phyloP scores from a whole-genome alignment of 2,888 invertebrate species.

The Dynastes maya region DNA sequence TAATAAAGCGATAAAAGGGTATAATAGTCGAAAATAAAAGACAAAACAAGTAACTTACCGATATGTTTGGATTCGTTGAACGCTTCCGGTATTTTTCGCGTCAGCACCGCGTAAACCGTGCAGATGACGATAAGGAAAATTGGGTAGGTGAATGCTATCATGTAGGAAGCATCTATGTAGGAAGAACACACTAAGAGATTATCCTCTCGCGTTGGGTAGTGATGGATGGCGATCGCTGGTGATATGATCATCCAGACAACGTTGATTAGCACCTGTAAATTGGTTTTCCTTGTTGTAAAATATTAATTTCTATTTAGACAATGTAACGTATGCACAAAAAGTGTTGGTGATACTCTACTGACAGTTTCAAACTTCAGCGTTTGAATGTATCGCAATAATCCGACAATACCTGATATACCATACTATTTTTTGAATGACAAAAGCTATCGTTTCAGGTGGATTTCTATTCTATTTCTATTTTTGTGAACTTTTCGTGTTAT shows the following conservation, averaged over 20 bases:
- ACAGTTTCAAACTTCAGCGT: no score
- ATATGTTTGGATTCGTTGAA: conserved; percentile 99
- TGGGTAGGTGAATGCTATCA: conserved; percentile 95
- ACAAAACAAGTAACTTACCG: conserved; percentile 73
- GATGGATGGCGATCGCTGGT: conserved; percentile 91
- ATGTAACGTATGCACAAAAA: no score
- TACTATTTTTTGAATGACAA: no score
- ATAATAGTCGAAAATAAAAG: not conserved
- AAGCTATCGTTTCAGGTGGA: no score
- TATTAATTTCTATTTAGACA: no score
- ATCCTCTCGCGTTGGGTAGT: conserved; percentile 93
- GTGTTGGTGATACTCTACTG: no score
- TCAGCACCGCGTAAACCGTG: conserved; percentile 96
- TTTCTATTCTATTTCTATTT: no score
- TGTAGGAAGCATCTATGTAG: conserved; percentile 93
- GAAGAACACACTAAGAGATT: conserved; percentile 95
- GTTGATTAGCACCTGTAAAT: conserved; percentile 84
- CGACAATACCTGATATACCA: no score
- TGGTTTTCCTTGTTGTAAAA: conserved; percentile 38
- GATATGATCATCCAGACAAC: conserved; percentile 94
- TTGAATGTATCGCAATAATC: no score
- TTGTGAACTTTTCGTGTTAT: no score
- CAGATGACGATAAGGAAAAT: conserved; percentile 92
- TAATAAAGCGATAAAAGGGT: conserved; percentile 11
- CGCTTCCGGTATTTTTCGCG: conserved; percentile 97